Evolutionary conservation across 2,888 invertebrate genomes (phyloP).

Genomic region (Sympetrum striolatum): DNA sequence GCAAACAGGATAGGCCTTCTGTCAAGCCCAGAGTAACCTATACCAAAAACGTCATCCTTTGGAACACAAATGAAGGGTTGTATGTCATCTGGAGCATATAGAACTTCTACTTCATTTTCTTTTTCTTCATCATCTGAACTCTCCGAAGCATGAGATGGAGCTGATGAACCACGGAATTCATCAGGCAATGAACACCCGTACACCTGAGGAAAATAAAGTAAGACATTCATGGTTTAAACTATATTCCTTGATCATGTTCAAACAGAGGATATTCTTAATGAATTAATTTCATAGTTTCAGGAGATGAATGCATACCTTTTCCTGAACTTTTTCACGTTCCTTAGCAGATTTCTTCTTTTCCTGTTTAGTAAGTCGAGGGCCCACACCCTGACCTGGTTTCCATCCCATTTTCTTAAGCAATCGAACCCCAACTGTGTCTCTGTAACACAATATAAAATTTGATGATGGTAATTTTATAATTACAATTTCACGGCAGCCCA

Average conservation of each 20-base stretch:
- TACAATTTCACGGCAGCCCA: no score
- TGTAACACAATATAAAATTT: conserved; percentile 54
- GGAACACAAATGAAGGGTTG: conserved; percentile 74
- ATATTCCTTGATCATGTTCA: background rate
- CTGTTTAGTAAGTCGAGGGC: conserved; percentile 64
- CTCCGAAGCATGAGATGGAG: conserved; percentile 54
- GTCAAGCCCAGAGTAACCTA: conserved; percentile 78
- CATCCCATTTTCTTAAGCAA: conserved; percentile 92
- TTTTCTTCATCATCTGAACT: conserved; percentile 65
- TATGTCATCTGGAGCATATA: conserved; percentile 83
- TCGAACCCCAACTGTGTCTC: conserved; percentile 86
- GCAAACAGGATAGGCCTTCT: conserved; percentile 66
- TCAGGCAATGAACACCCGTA: conserved; percentile 11
- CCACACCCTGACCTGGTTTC: conserved; percentile 87
- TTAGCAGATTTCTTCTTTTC: conserved; percentile 56
- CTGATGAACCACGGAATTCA: background rate
- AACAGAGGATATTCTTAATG: background rate
- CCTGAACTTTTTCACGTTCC: conserved; percentile 53
- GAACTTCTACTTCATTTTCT: conserved; percentile 59
- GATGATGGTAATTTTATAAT: no score
- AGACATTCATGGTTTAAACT: no score
- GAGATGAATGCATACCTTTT: background rate
- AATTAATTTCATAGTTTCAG: no score
- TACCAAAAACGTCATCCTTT: conserved; percentile 83
- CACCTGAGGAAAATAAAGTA: background rate